Percentiles rank a stretch among this genome's conserved stretches.
phyloP scores from a whole-genome alignment of 2,113 vertebrate genomes.

The Mormyrus iriodes region DNA sequence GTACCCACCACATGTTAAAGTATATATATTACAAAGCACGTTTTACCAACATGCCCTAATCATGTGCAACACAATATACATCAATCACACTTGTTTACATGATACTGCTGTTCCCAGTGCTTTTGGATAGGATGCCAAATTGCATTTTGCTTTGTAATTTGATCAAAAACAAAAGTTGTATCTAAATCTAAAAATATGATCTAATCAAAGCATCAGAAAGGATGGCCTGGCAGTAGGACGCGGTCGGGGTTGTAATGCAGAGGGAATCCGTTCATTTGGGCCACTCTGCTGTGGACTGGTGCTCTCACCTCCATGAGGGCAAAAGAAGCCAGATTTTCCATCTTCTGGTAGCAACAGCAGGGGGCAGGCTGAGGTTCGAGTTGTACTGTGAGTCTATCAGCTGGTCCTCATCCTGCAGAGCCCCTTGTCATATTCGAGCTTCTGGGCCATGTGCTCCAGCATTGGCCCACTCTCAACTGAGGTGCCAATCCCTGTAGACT shows the following conservation, averaged over 20 bases:
- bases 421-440: neutral
- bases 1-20: neutral
- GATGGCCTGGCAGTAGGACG: neutral
- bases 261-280: neutral
- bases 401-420: neutral
- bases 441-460: neutral
- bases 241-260: neutral
- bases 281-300: neutral
- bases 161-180: neutral
- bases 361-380: neutral
- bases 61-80: neutral
- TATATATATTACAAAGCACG: neutral
- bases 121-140: neutral
- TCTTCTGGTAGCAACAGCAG: neutral
- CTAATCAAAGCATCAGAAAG: neutral
- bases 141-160: neutral
- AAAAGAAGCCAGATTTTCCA: neutral
- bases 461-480: neutral
- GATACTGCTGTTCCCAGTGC: neutral
- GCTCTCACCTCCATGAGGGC: neutral
- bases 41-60: neutral
- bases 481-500: neutral
- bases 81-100: neutral
- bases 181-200: neutral
- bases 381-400: neutral